phyloP scores from a whole-genome alignment of 1,140 invertebrate genomes.

The Hycleus cichorii region DNA sequence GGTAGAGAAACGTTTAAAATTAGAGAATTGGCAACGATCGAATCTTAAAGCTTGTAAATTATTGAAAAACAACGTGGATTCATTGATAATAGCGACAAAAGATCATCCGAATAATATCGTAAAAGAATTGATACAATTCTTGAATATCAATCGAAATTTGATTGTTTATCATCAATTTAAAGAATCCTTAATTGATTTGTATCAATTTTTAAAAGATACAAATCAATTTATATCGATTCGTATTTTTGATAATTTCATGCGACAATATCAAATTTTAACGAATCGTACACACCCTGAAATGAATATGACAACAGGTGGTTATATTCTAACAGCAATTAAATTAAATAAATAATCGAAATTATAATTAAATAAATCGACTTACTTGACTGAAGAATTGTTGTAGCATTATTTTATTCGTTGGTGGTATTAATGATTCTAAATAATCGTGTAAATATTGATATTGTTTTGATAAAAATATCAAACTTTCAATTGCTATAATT shows the following conservation, averaged over 20 bases:
- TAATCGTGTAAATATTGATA: constrained; percentile 76
- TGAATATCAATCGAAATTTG: constrained; percentile 72
- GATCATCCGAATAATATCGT: constrained; percentile 79
- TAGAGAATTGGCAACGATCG: constrained; percentile 50
- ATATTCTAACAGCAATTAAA: constrained; percentile 61
- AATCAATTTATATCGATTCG: constrained; percentile 64
- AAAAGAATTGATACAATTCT: constrained; percentile 62
- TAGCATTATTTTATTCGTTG: constrained; percentile 55
- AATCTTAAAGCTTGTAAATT: constrained; percentile 53
- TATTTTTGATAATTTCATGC: constrained; percentile 78
- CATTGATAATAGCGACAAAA: constrained; percentile 70
- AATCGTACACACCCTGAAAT: constrained; percentile 79
- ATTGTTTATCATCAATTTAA: constrained; percentile 72
- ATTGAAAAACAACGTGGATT: constrained; percentile 60
- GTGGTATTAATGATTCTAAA: constrained; percentile 63
- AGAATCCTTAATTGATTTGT: constrained; percentile 77
- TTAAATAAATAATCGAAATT: constrained; percentile 6
- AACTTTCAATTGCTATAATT: constrained; percentile 85
- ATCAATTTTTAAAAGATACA: constrained; percentile 61
- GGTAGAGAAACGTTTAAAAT: constrained; percentile 26
- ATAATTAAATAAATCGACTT: constrained; percentile 19
- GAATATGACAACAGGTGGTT: constrained; percentile 68
- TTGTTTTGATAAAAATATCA: constrained; percentile 83
- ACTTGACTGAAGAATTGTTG: constrained; percentile 67
- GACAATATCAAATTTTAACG: constrained; percentile 82